Conservation (phyloP, 2,888 invertebrate species). For the Pycnomerus fuliginosus region DNA sequence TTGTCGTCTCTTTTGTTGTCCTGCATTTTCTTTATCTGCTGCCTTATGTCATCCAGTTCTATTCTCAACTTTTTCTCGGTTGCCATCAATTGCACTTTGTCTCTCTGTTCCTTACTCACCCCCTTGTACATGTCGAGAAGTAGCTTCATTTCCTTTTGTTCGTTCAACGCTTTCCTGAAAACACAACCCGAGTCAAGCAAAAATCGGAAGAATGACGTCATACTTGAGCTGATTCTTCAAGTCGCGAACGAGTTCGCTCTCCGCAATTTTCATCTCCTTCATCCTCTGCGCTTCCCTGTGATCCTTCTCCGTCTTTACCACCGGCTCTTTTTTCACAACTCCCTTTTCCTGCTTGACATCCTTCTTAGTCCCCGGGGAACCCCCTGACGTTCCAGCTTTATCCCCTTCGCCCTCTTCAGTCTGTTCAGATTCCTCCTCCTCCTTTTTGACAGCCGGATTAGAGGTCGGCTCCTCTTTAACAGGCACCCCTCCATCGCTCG, state of each 20-base stretch:
- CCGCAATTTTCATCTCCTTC: conserved; percentile 66
- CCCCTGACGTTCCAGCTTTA: conserved; percentile 45
- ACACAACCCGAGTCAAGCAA: no score
- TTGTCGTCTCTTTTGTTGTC: conserved; percentile 90
- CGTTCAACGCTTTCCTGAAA: conserved; percentile 82
- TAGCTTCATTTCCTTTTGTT: conserved; percentile 92
- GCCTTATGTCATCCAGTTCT: conserved; percentile 86
- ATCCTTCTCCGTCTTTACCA: conserved; percentile 64
- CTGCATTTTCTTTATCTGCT: conserved; percentile 84
- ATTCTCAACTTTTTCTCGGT: conserved; percentile 87
- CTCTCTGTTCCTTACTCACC: conserved; percentile 93
- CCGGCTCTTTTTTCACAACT: conserved; percentile 62
- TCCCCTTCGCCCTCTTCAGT: conserved; percentile 53
- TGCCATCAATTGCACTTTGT: conserved; percentile 95
- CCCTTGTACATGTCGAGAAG: conserved; percentile 96
- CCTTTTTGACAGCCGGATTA: conserved; percentile 48
- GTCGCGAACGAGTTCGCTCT: conserved; percentile 80
- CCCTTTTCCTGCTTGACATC: conserved; percentile 58
- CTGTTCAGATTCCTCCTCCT: conserved; percentile 51
- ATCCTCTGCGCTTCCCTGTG: conserved; percentile 61
- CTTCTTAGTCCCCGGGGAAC: conserved; percentile 58
- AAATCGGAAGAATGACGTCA: conserved; percentile 39
- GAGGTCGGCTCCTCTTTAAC: conserved; percentile 49
- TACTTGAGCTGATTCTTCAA: conserved; percentile 91
- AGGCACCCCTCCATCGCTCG: conserved; percentile 45